Base-by-base conservation (phyloP, 2,113 vertebrate genomes). In the Saccopteryx leptura region DNA sequence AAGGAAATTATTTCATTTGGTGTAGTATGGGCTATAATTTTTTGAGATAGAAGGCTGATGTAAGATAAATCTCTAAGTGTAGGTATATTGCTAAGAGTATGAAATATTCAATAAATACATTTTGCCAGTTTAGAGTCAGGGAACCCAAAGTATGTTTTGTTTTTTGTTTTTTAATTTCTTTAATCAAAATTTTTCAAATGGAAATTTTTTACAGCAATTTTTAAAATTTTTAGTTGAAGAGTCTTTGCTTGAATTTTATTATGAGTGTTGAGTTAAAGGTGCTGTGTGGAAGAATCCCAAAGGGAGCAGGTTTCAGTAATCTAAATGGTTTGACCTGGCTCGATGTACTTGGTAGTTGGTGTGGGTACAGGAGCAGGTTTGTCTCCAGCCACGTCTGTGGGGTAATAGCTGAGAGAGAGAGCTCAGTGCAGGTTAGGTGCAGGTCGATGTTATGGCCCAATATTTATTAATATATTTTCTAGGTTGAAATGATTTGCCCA, bases 91-190 rank as follows among this genome's bases (percentile, higher is more conserved):
- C 15, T 89, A 71, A 82, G 68, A 84, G 28, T 72, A 89, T 72
- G 56, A 92, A 88, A 75, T n/a, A n/a, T n/a, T n/a, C n/a, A n/a
- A n/a, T 82, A 69, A 89, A 17, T 90, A 24, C 75, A 69, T 79
- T 87, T 90, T 48, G 26, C 39, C 84, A 56, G 46, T 94, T 91
- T 95, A 39, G 69, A 88, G 28, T 52, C 24, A 54, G 31, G 33
- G 9, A 79, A 74, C 82, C 58, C 31, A 39, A 94, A 81, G 4
- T 74, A 39, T 85, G 2, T 6, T 12, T 63, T 83, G 90, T 31
- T 58, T 24, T 15, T 65, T 66, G 19, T 19, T 39, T 61, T 68
- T 66, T 18, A 23, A 48, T 24, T 4, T 78, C 69, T 76, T 88
- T 63, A 13, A 58, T 83, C 1, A 63, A 76, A 31, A 39, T 4